Evolutionary conservation across 2,888 invertebrate species (phyloP).

Genomic region (Agelastica alni): DNA sequence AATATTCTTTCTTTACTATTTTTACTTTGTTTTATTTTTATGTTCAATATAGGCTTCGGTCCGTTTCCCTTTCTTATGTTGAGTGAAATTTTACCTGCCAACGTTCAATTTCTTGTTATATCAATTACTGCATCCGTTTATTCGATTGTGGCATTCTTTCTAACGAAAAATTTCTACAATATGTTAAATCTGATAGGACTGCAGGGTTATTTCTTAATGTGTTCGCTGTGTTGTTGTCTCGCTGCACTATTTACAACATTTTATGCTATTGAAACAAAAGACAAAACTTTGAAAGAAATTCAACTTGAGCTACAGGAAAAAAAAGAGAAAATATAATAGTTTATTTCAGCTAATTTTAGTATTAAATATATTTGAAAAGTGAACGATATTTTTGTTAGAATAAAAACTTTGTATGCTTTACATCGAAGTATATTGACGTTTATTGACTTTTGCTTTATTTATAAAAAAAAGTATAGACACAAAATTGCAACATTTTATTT

Average conservation of each 20-base stretch:
- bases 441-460: no score
- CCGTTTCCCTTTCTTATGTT: slow-evolving; percentile 81
- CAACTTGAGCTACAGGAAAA: slow-evolving; percentile 13
- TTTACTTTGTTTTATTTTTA: slow-evolving; percentile 58
- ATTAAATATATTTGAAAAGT: no score
- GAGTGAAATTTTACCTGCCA: slow-evolving; percentile 79
- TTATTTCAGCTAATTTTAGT: no score
- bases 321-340: no score
- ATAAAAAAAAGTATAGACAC: no score
- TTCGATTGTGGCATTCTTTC: slow-evolving; percentile 45
- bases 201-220: slow-evolving; percentile 37
- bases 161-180: slow-evolving; percentile 39
- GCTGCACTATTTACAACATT: slow-evolving; percentile 33
- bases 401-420: no score
- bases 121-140: slow-evolving; percentile 23
- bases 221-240: slow-evolving; percentile 31
- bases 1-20: not conserved
- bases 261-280: slow-evolving; percentile 32
- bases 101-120: slow-evolving; percentile 62
- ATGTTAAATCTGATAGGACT: slow-evolving; percentile 34
- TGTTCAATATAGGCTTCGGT: slow-evolving; percentile 72
- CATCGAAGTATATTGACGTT: no score
- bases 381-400: no score
- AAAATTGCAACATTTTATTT: no score
- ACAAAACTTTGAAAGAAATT: slow-evolving; percentile 18